These are phyloP conservation scores for Myrmecobius fasciatus DNA, from an alignment of 2,113 vertebrate genomes.

Conservation along the genomic window DNA sequence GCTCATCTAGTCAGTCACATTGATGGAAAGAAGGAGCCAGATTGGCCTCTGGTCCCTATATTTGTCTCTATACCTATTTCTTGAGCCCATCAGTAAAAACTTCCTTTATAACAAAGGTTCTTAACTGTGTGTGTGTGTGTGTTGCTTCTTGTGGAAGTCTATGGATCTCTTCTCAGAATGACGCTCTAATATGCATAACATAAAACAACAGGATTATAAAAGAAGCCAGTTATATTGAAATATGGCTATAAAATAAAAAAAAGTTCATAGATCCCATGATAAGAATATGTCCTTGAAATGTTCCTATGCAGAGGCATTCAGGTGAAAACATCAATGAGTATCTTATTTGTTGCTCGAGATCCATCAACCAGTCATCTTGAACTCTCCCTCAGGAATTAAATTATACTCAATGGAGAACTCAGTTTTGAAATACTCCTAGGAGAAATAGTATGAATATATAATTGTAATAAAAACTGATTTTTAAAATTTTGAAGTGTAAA, in stretches of 20 bases:
- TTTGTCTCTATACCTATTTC: not conserved
- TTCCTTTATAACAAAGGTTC: not conserved
- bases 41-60: not conserved
- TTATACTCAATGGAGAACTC: not conserved
- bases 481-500: not conserved
- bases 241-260: not conserved
- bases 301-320: not conserved
- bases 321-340: not conserved
- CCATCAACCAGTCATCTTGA: not conserved
- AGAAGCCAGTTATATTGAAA: not conserved
- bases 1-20: not conserved
- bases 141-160: too few relatives aligned
- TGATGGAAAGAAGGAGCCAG: not conserved
- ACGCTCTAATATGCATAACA: not conserved
- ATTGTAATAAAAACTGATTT: conserved; percentile 18
- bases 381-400: not conserved
- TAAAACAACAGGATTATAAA: not conserved
- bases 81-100: not conserved
- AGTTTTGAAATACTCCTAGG: conserved; percentile 17
- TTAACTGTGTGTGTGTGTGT: not conserved
- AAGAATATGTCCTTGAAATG: not conserved
- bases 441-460: conserved; percentile 26
- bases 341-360: not conserved
- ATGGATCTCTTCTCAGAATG: not conserved
- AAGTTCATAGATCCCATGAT: not conserved